These are phyloP conservation scores for Leptodactylus fallax DNA, from an alignment of 2,797 vertebrate species.

Conservation along the genomic window DNA sequence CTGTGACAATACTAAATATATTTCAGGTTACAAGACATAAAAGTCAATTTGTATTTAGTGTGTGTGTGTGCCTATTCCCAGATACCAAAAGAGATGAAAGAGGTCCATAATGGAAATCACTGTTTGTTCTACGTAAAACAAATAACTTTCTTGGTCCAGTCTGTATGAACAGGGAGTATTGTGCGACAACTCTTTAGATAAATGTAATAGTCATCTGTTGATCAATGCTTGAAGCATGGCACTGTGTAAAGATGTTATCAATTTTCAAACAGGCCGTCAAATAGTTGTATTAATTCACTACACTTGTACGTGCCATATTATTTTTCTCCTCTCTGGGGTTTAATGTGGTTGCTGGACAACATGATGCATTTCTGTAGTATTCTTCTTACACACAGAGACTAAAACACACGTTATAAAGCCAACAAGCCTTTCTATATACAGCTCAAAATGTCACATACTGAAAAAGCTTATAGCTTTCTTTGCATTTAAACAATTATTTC, in stretches of 20 bases:
- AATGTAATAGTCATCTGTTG: slow-evolving; percentile 69
- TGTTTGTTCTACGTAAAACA: slow-evolving; percentile 80
- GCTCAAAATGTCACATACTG: slow-evolving; percentile 8
- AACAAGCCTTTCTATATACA: slow-evolving; percentile 63
- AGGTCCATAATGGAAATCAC: slow-evolving; percentile 72
- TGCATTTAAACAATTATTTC: slow-evolving; percentile 23
- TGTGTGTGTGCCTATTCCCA: slow-evolving; percentile 75
- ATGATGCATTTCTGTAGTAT: slow-evolving; percentile 26
- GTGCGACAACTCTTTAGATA: slow-evolving; percentile 72
- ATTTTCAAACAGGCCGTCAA: slow-evolving; percentile 68
- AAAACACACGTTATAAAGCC: slow-evolving; percentile 66
- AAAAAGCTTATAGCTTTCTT: neutral
- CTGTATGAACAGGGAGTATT: slow-evolving; percentile 65
- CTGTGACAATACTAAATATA: slow-evolving; percentile 59
- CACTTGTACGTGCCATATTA: slow-evolving; percentile 67
- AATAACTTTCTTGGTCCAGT: slow-evolving; percentile 70
- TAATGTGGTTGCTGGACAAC: slow-evolving; percentile 76
- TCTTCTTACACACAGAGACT: slow-evolving; percentile 62
- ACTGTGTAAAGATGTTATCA: slow-evolving; percentile 75
- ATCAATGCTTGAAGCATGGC: slow-evolving; percentile 66
- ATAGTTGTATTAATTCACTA: slow-evolving; percentile 68
- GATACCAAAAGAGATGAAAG: slow-evolving; percentile 73
- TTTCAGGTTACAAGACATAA: slow-evolving; percentile 63
- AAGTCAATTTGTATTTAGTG: slow-evolving; percentile 67
- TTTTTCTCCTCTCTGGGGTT: slow-evolving; percentile 64